A percentile compares a stretch with the other conserved stretches of the same genome.
These are phyloP conservation scores for Caenorhabditis sp. DNA, from an alignment of 2,888 invertebrate species.

Conservation along the genomic window DNA sequence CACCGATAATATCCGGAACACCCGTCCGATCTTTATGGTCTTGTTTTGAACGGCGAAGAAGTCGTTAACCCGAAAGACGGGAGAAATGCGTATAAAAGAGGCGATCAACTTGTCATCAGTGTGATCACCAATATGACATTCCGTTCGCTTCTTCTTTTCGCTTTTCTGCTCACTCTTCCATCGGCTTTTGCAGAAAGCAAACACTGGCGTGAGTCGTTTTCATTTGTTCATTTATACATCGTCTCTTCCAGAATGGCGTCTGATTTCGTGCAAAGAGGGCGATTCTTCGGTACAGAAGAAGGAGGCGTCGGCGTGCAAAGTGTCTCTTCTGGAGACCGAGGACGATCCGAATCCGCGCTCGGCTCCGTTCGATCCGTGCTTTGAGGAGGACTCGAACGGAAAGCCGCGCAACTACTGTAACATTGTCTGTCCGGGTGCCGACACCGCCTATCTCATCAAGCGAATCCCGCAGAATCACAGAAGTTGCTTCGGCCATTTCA, in stretches of 20 bases:
- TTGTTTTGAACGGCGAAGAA: slow-evolving; percentile 38
- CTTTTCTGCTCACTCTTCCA: neutral
- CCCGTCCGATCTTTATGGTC: slow-evolving; percentile 13
- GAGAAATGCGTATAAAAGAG: slow-evolving; percentile 25
- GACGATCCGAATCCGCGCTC: slow-evolving; percentile 65
- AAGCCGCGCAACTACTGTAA: slow-evolving; percentile 73
- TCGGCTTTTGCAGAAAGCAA: slow-evolving; percentile 47
- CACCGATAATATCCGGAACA: slow-evolving; percentile 30
- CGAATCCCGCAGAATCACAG: slow-evolving; percentile 62
- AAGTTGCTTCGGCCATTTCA: slow-evolving; percentile 72
- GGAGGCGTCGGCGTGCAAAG: slow-evolving; percentile 68
- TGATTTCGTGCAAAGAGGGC: slow-evolving; percentile 62
- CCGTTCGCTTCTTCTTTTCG: neutral
- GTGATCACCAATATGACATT: slow-evolving; percentile 11
- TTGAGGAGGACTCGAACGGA: slow-evolving; percentile 75
- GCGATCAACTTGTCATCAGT: slow-evolving; percentile 2
- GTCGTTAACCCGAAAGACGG: slow-evolving; percentile 44
- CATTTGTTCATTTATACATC: no score
- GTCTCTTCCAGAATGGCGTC: slow-evolving; percentile 72
- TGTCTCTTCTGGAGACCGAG: slow-evolving; percentile 71
- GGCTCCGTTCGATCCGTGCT: slow-evolving; percentile 68
- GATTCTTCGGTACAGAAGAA: slow-evolving; percentile 51
- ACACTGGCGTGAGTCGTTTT: slow-evolving; percentile 69
- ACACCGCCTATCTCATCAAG: slow-evolving; percentile 73
- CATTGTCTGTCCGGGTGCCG: slow-evolving; percentile 73